A percentile compares a stretch with the other conserved stretches of the same genome.
phyloP scores from a whole-genome alignment of 2,113 vertebrate species.

The Lophura nycthemera region DNA sequence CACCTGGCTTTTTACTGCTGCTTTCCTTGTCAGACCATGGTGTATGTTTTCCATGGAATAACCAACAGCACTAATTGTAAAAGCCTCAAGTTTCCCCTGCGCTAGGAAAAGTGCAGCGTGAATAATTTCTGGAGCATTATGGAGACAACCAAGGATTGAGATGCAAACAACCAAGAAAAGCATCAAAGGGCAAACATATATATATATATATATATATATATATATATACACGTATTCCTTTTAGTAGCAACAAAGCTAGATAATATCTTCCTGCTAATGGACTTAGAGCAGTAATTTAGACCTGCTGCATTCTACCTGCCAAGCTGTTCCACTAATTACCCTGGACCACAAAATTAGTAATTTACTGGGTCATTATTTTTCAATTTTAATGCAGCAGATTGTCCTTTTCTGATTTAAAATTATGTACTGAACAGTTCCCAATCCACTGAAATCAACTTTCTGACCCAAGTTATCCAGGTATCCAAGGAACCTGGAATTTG shows the following conservation, averaged over 20 bases:
- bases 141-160: background rate
- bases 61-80: background rate
- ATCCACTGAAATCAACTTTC: background rate
- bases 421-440: background rate
- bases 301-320: background rate
- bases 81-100: conserved; percentile 18
- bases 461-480: background rate
- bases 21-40: background rate
- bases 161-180: conserved; percentile 20
- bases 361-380: conserved; percentile 30
- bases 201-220: background rate
- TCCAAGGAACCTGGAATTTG: background rate
- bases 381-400: conserved; percentile 26
- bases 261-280: conserved; percentile 50
- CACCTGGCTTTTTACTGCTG: background rate
- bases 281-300: conserved; percentile 25
- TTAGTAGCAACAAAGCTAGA: conserved; percentile 39
- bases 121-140: background rate
- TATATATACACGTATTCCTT: background rate
- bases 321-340: conserved; percentile 42
- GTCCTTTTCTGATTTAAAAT: conserved; percentile 24
- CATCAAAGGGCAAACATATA: conserved; percentile 41
- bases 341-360: conserved; percentile 63
- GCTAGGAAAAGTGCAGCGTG: background rate
- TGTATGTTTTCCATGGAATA: background rate